phyloP scores from a whole-genome alignment of 2,113 vertebrate genomes.

The Cyanoderma ruficeps region DNA sequence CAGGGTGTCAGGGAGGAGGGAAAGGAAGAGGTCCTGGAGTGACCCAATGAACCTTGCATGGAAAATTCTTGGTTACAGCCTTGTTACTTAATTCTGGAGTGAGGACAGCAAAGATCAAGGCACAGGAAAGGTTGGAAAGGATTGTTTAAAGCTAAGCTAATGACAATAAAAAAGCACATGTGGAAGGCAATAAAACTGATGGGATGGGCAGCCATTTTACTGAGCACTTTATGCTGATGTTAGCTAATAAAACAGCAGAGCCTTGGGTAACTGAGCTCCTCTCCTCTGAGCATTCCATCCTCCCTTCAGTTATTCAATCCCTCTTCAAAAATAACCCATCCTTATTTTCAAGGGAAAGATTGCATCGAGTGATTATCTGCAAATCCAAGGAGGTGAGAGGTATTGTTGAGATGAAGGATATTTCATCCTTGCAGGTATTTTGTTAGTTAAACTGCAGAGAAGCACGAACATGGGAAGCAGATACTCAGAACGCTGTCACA shows the following conservation, averaged over 20 bases:
- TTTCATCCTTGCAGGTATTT: neutral
- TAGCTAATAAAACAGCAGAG: constrained; percentile 31
- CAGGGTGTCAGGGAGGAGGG: neutral
- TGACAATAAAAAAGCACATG: constrained; percentile 34
- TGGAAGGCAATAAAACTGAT: constrained; percentile 38
- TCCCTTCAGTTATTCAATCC: neutral
- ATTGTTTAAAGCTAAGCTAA: constrained; percentile 24
- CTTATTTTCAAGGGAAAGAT: neutral
- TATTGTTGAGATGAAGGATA: neutral
- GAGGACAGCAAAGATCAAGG: constrained; percentile 17
- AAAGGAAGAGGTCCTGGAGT: neutral
- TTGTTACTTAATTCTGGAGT: neutral
- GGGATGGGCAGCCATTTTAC: constrained; percentile 40
- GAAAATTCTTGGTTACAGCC: neutral
- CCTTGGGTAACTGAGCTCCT: neutral
- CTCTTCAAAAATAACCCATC: neutral
- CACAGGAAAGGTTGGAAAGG: neutral
- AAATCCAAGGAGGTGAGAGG: neutral
- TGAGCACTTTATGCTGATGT: neutral
- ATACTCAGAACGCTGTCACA: neutral
- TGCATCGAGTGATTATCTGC: neutral
- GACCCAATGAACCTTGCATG: neutral
- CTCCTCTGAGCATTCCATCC: neutral
- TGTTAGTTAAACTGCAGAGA: neutral
- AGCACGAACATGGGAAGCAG: neutral